Evolutionary conservation across 2,113 vertebrate genomes (phyloP), one percentile per base, ranked within the genome.

Genomic region (Pseudorasbora parva): DNA sequence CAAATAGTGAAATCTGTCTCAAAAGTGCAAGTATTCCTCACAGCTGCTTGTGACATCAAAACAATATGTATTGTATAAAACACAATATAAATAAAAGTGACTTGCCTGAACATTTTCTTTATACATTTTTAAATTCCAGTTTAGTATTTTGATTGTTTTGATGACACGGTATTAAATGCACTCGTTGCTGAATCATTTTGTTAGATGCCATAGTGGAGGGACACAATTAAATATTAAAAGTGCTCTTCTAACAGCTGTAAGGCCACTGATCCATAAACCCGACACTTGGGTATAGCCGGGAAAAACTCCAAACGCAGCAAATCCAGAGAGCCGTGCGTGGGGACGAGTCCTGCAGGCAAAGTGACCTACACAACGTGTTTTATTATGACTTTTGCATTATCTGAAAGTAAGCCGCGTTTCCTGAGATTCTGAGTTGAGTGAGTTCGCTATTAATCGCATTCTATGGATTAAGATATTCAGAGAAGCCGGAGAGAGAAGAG

Each of bases 201-300:
- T 72, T 37, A 41, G 27, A 43, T 27, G 2, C 23, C 64, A 71
- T 78, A 25, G 76, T 15, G 37, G 33, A 83, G 59, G 57, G 69
- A 84, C 77, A 51, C 60, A 47, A 77, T 84, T 43, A 84, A 86
- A 84, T 86, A 86, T 84, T 84, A 77, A 87, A 79, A 84, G 21
- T 81, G 30, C 64, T 72, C 45, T 74, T 59, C n/a, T 81, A 77
- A 82, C 62, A 81, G 72, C 51, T 47, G 60, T 86, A 84, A 81
- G 49, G 60, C 77, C 72, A 76, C 56, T 86, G 82, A 86, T 86
- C 85, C 85, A 86, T 84, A 81, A 87, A 78, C 72, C 77, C 17
- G 77, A 57, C 82, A 45, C 82, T 4, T 72, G 68, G 41, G n/a
- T 23, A 68, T 41, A 59, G 77, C 41, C n/a, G 51, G 27, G 11